Evolutionary conservation across 2,888 invertebrate genomes (phyloP).

Genomic region (Halictus quadricinctus): DNA sequence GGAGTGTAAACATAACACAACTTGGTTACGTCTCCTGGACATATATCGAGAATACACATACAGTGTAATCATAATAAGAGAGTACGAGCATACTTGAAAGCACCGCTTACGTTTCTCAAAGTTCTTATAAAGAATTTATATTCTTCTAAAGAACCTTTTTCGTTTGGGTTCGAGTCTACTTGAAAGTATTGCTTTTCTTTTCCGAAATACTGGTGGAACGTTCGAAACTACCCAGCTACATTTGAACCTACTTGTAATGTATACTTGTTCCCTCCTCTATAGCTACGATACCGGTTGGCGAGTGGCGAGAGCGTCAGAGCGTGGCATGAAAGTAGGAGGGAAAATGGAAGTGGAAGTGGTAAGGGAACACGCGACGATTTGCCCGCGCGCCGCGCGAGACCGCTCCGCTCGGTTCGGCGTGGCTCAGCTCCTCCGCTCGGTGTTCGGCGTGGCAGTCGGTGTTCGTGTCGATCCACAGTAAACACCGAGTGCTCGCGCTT

Average conservation of each 20-base stretch:
- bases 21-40: too few species aligned
- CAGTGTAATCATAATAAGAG: too few species aligned
- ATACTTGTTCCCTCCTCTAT: neutral
- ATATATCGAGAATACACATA: too few species aligned
- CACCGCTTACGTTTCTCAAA: too few species aligned
- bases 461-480: neutral
- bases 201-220: neutral
- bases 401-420: conserved; percentile 43
- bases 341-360: conserved; percentile 1
- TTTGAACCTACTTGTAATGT: too few species aligned
- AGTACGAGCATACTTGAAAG: too few species aligned
- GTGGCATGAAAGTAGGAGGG: neutral
- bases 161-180: neutral
- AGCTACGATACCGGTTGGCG: conserved; percentile 34
- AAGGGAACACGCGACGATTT: conserved; percentile 30
- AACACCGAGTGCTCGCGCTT: conserved; percentile 61
- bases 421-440: neutral
- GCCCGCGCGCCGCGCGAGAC: conserved; percentile 17
- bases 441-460: neutral
- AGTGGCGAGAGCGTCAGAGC: neutral
- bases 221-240: neutral
- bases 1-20: too few species aligned
- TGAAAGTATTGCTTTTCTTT: neutral
- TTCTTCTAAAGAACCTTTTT: neutral
- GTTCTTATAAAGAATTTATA: neutral